phyloP scores from a whole-genome alignment of 2,797 vertebrate species.

The Ataeniobius toweri region DNA sequence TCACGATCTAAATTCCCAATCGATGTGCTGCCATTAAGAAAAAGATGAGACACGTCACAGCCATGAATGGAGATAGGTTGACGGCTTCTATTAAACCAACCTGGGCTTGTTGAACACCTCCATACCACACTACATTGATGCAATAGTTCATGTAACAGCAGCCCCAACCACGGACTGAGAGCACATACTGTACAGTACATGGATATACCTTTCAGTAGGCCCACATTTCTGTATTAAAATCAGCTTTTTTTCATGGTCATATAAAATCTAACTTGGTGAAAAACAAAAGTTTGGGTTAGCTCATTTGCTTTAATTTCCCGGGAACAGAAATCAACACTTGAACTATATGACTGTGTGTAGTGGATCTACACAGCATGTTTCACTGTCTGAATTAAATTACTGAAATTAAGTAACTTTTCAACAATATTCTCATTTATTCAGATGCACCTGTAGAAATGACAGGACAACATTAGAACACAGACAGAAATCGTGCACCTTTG shows the following conservation, averaged over 20 bases:
- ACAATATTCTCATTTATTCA: not conserved
- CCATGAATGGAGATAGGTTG: not conserved
- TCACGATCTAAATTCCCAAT: too few relatives aligned
- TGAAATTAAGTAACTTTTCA: not conserved
- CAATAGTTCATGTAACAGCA: not conserved
- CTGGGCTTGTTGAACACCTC: not conserved
- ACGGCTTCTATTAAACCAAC: not conserved
- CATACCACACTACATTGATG: not conserved
- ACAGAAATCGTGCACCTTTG: constrained; percentile 35
- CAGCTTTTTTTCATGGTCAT: not conserved
- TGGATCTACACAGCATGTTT: not conserved
- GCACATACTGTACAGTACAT: too few relatives aligned
- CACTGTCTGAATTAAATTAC: not conserved
- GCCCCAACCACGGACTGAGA: not conserved
- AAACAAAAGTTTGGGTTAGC: not conserved
- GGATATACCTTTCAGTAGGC: not conserved
- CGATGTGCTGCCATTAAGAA: too few relatives aligned
- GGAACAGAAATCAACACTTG: not conserved
- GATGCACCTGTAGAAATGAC: not conserved
- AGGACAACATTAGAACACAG: not conserved
- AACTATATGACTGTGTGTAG: not conserved
- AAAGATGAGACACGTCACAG: not conserved
- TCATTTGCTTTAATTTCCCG: not conserved
- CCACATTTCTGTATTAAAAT: not conserved
- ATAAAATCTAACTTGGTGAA: not conserved